Base-by-base conservation (phyloP, 2,888 invertebrate species). In the Gibbula magus region DNA sequence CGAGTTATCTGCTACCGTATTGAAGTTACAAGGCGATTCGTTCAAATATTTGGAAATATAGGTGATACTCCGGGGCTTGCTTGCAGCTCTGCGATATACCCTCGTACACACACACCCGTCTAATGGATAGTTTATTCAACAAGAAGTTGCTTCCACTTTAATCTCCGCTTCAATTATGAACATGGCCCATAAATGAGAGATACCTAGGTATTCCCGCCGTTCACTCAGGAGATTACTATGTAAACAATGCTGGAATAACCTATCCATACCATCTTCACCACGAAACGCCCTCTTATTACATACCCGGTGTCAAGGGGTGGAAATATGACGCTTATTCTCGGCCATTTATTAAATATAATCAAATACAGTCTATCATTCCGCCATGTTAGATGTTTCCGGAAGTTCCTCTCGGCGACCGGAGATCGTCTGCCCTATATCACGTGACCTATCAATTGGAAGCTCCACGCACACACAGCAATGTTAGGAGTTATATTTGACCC, bases 301-400 rank as follows among this genome's bases (percentile, higher is more conserved):
- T 39, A 18, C 39, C 29, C 18, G n/a, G 25, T 20, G 20, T 35
- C 56, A 70, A 35, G 35, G 70, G 39, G 20, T 35, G 70, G 70
- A 75, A 75, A 53, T 75, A 75, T 75, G 75, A 52, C 32, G 29
- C 20, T 75, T 53, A 75, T 32, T 20, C 35, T 10, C 8, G 16
- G 53, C 54, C 52, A 75, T 75, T 75, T 75, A 75, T 75, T 75
- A 75, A 75, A 75, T 54, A 75, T 75, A 75, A 75, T 75, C 75
- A 61, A 74, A 79, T 25, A 74, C 18, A 74, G 56, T 29, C 25
- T 54, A 45, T 45, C 45, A 45, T 45, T 45, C 70, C 70, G 39
- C 70, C 70, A 70, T 70, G 70, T 39, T 70, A 13, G 35, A 35
- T 39, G 70, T 70, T 70, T 70, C 70, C 70, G 70, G 70, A 70